These are phyloP conservation scores for Drosophila birchii DNA, from an alignment of 2,888 invertebrate genomes.

Conservation along the genomic window DNA sequence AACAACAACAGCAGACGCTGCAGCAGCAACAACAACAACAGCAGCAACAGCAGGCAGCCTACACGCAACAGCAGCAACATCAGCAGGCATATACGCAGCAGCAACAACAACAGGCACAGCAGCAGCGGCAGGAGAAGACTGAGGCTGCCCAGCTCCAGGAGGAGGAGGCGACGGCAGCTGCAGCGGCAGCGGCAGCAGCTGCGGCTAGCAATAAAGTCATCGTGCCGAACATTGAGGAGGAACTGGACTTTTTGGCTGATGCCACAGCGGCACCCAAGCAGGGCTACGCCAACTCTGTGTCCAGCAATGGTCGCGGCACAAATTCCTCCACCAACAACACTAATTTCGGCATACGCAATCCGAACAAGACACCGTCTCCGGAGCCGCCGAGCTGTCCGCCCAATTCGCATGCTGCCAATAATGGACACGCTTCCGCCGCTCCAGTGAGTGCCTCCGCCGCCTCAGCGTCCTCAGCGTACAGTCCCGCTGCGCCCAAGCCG, in stretches of 20 bases:
- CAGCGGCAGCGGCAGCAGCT: slow-evolving; percentile 64
- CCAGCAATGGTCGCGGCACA: slow-evolving; percentile 67
- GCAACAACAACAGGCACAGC: slow-evolving; percentile 72
- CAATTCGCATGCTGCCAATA: slow-evolving; percentile 25
- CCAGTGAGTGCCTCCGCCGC: slow-evolving; percentile 15
- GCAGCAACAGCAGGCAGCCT: slow-evolving; percentile 78
- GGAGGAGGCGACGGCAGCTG: slow-evolving; percentile 68
- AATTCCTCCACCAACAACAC: slow-evolving; percentile 79
- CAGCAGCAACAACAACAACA: slow-evolving; percentile 72
- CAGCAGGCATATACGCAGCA: slow-evolving; percentile 74
- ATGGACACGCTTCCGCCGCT: slow-evolving; percentile 28
- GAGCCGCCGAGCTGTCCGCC: slow-evolving; percentile 84
- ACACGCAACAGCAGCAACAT: slow-evolving; percentile 71
- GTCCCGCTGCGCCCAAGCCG: slow-evolving; percentile 76
- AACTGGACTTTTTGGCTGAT: slow-evolving; percentile 90
- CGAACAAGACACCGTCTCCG: slow-evolving; percentile 85
- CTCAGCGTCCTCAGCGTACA: slow-evolving; percentile 45
- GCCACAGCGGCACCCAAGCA: slow-evolving; percentile 75
- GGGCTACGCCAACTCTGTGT: slow-evolving; percentile 77
- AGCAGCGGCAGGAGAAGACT: slow-evolving; percentile 69
- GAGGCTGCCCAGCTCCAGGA: slow-evolving; percentile 67
- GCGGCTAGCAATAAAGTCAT: slow-evolving; percentile 91
- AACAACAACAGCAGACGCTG: slow-evolving; percentile 65
- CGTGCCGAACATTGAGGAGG: slow-evolving; percentile 95
- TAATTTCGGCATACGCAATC: slow-evolving; percentile 83